phyloP scores from a whole-genome alignment of 1,140 invertebrate genomes.

The Phortica variegata region DNA sequence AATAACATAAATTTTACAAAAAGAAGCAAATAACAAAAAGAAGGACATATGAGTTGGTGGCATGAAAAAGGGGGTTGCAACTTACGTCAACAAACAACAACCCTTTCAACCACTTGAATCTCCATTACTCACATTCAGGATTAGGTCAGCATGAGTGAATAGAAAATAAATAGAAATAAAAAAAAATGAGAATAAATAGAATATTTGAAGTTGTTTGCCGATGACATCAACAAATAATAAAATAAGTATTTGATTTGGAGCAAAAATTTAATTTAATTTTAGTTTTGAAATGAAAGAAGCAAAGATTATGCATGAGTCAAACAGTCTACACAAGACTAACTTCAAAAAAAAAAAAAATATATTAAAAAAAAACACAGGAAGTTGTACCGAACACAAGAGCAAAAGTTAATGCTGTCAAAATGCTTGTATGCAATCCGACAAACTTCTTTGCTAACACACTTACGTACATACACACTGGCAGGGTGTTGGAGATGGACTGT shows the following conservation, averaged over 20 bases:
- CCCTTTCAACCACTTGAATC: too few species aligned
- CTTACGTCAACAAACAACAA: too few species aligned
- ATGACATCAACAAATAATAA: constrained; percentile 53
- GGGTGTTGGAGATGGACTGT: constrained; percentile 10
- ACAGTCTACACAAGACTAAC: background rate
- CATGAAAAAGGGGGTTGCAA: constrained; percentile 3
- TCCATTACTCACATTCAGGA: constrained; percentile 11
- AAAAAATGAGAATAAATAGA: constrained; percentile 4
- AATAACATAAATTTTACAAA: constrained; percentile 52
- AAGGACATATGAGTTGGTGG: background rate
- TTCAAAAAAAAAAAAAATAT: constrained; percentile 20
- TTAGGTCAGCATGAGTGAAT: constrained; percentile 48
- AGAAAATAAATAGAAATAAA: constrained; percentile 12
- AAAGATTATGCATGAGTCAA: constrained; percentile 18
- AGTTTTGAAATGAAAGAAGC: constrained; percentile 10
- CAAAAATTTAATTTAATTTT: too few species aligned
- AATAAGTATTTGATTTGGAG: constrained; percentile 44
- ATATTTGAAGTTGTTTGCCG: constrained; percentile 27
- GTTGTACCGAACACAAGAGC: constrained; percentile 42
- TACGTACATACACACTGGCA: constrained; percentile 5
- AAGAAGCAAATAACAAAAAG: constrained; percentile 26
- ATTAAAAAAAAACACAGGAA: constrained; percentile 22
- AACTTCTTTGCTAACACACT: background rate
- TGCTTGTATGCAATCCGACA: constrained; percentile 11
- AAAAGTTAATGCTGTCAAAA: constrained; percentile 41